phyloP scores from a whole-genome alignment of 2,113 vertebrate genomes.

The Microtus ochrogaster region DNA sequence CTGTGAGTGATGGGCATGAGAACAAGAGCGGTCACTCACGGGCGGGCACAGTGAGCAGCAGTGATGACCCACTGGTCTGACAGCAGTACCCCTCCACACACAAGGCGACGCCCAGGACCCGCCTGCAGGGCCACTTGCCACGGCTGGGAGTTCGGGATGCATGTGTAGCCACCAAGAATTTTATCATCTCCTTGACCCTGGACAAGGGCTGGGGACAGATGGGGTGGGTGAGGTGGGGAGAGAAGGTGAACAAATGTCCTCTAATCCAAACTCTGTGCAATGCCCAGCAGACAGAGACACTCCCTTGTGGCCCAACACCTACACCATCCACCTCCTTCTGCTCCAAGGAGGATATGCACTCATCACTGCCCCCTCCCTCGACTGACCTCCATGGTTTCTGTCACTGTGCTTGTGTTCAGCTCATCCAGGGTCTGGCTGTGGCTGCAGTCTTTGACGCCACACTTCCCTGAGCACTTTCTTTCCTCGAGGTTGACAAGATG shows the following conservation, averaged over 20 bases:
- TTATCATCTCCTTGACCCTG: constrained; percentile 64
- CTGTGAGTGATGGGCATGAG: background rate
- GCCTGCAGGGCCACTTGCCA: constrained; percentile 77
- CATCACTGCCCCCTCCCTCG: too few species aligned
- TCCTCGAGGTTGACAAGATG: background rate
- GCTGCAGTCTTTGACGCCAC: fast-evolving
- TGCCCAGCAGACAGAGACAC: background rate
- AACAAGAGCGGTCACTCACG: constrained; percentile 62
- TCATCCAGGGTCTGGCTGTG: background rate
- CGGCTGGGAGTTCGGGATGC: constrained; percentile 73
- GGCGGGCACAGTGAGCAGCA: constrained; percentile 73
- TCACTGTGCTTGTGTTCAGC: too few species aligned
- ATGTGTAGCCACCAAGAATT: constrained; percentile 73
- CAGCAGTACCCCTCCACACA: constrained; percentile 75
- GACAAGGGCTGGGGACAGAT: background rate
- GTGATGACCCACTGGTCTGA: constrained; percentile 76
- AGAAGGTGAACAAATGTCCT: background rate
- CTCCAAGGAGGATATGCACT: background rate
- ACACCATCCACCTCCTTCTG: background rate
- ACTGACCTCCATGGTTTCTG: too few species aligned
- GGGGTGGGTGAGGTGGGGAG: background rate
- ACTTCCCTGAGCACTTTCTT: background rate
- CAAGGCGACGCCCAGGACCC: background rate
- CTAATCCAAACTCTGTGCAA: too few species aligned
- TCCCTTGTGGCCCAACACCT: background rate